Evolutionary conservation across 2,888 invertebrate species (phyloP).

Genomic region (Candidula unifasciata): DNA sequence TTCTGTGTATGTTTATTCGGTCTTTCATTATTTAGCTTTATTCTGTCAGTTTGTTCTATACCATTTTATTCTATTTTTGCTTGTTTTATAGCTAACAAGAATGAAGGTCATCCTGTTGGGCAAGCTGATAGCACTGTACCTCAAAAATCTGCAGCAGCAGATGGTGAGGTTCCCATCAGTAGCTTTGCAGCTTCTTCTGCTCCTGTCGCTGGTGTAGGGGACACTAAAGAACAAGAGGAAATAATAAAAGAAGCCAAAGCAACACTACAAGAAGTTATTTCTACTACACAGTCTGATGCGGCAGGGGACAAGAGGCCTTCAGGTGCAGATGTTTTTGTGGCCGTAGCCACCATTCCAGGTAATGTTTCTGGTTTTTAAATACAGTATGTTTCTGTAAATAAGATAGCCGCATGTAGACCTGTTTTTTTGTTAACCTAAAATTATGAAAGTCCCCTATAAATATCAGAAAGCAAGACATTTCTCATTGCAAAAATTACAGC

Average conservation of each 20-base stretch:
- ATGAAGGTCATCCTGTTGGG: neutral
- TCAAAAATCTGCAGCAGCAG: neutral
- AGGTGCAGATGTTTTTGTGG: slow-evolving; percentile 50
- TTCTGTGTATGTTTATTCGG: neutral
- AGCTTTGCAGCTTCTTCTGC: neutral
- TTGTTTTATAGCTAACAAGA: neutral
- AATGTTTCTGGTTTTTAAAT: no score
- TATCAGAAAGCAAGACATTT: no score
- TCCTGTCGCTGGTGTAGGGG: neutral
- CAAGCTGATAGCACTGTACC: neutral
- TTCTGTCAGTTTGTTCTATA: neutral
- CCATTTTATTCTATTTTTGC: neutral
- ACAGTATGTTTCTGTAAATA: no score
- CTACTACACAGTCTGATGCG: slow-evolving; percentile 4
- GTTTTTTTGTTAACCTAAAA: no score
- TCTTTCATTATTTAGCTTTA: neutral
- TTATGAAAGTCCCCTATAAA: no score
- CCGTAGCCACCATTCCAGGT: slow-evolving; percentile 54
- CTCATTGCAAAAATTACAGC: no score
- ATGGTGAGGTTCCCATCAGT: neutral
- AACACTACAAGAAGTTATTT: neutral
- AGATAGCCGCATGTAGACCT: no score
- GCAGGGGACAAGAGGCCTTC: slow-evolving; percentile 19
- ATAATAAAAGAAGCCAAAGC: neutral
- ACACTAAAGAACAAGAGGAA: no score